Base-by-base conservation (phyloP, 1,140 invertebrate species). In the Sinella curviseta region DNA sequence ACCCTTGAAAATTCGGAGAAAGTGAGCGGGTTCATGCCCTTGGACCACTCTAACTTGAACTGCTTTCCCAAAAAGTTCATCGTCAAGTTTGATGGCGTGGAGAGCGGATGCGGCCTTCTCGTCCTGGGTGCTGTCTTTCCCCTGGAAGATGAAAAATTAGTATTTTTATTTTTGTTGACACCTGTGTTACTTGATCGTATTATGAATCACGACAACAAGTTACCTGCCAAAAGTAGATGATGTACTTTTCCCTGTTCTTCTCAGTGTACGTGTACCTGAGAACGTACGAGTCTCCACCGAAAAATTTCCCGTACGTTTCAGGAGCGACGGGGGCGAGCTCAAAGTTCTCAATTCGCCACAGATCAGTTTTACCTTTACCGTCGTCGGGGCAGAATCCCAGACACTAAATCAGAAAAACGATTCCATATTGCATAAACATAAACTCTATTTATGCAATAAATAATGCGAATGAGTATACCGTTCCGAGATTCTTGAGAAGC, bases 161-260 rank as follows among this genome's bases (percentile, higher is more conserved):
- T 65, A 31, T n/a, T 4, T 17, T 1, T 26, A 14, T 54, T n/a
- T n/a, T n/a, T n/a, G n/a, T n/a, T n/a, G n/a, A n/a, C n/a, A n/a
- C n/a, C n/a, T n/a, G n/a, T n/a, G n/a, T n/a, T n/a, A n/a, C n/a
- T n/a, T n/a, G n/a, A n/a, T n/a, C n/a, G n/a, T n/a, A n/a, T n/a
- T n/a, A n/a, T n/a, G n/a, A n/a, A n/a, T n/a, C n/a, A n/a, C n/a
- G n/a, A n/a, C n/a, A 67, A 67, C 4, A 4, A 67, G 4, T 12
- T 67, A 91, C 91, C 87, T 92, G 91, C 94, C 94, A 95, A 80
- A 90, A 91, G 83, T 94, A 94, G 8, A 94, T 87, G 57, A 95
- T 90, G 81, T 89, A 88, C 16, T 88, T 86, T 78, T 89, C 86
- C 1, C 89, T 85, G 1, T 86, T 87, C 17, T 89, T 86, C 48